Conservation (phyloP, 2,797 vertebrate species). For the Diplodus sargus region DNA sequence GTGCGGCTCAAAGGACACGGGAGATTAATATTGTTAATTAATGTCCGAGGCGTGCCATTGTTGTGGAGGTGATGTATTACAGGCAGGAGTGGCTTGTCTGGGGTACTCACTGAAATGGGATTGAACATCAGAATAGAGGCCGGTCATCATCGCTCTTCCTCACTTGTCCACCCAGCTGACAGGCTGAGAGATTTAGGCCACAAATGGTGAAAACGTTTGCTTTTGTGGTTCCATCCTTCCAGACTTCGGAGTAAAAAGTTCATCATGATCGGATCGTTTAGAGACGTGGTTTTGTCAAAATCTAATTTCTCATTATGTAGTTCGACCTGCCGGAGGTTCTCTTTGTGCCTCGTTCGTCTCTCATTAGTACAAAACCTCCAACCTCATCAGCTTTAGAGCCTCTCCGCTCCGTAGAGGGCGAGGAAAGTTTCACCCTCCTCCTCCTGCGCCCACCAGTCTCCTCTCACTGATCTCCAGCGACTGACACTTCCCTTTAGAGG, state of each 20-base stretch:
- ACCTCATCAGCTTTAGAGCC: slow-evolving; percentile 61
- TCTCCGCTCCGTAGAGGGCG: slow-evolving; percentile 43
- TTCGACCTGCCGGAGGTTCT: slow-evolving; percentile 29
- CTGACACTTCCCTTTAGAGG: slow-evolving; percentile 60
- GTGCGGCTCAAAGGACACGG: slow-evolving; percentile 79
- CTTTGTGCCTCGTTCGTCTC: slow-evolving; percentile 55
- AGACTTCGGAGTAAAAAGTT: slow-evolving; percentile 43
- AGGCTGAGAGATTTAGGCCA: slow-evolving; percentile 78
- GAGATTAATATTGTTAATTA: slow-evolving; percentile 87
- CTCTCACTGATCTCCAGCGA: slow-evolving; percentile 44
- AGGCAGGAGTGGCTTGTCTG: slow-evolving; percentile 81
- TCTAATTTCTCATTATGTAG: slow-evolving; percentile 25
- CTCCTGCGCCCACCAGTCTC: slow-evolving; percentile 19
- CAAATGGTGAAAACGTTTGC: slow-evolving; percentile 68
- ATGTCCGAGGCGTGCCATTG: slow-evolving; percentile 84
- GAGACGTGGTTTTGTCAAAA: slow-evolving; percentile 25
- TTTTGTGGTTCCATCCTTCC: slow-evolving; percentile 39
- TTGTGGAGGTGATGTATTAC: slow-evolving; percentile 86
- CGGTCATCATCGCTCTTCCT: slow-evolving; percentile 81
- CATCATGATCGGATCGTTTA: slow-evolving; percentile 39
- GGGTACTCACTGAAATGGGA: slow-evolving; percentile 85
- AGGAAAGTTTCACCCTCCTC: slow-evolving; percentile 48
- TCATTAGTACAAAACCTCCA: slow-evolving; percentile 67
- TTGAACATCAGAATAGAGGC: slow-evolving; percentile 83
- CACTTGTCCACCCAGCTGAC: slow-evolving; percentile 80